Evolutionary conservation across 2,113 vertebrate genomes (phyloP).

Genomic region (Pica pica): DNA sequence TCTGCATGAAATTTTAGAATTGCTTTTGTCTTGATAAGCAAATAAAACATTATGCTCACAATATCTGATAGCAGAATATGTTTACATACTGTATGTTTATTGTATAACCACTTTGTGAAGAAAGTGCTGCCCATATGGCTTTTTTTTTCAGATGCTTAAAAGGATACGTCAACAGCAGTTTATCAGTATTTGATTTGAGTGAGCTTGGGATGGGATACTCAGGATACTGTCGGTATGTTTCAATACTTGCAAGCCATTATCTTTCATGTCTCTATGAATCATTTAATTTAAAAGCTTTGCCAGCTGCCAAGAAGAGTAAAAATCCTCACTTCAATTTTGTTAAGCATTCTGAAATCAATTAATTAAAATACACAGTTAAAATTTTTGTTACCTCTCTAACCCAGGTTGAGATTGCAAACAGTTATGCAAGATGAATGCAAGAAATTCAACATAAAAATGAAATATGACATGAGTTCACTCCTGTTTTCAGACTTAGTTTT

Average conservation of each 20-base stretch:
- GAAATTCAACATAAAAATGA: neutral
- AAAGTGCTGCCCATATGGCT: neutral
- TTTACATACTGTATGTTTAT: neutral
- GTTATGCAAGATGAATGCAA: neutral
- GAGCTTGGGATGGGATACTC: slow-evolving; percentile 78
- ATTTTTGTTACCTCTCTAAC: neutral
- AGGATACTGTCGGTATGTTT: slow-evolving; percentile 85
- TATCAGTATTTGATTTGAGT: slow-evolving; percentile 90
- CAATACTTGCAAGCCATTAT: rapidly evolving
- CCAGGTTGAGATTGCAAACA: neutral
- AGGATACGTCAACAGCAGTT: slow-evolving; percentile 96
- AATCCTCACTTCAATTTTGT: neutral
- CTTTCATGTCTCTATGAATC: neutral
- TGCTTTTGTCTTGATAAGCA: neutral
- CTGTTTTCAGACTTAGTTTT: neutral
- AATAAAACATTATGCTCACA: neutral
- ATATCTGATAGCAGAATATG: neutral
- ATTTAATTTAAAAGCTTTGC: neutral
- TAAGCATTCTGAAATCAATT: neutral
- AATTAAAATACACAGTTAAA: neutral
- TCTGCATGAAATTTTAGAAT: neutral
- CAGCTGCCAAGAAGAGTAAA: neutral
- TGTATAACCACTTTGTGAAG: neutral
- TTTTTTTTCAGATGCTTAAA: slow-evolving; percentile 82
- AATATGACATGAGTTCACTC: neutral